Conservation (phyloP, 2,113 vertebrate species). For the Pelobates fuscus region DNA sequence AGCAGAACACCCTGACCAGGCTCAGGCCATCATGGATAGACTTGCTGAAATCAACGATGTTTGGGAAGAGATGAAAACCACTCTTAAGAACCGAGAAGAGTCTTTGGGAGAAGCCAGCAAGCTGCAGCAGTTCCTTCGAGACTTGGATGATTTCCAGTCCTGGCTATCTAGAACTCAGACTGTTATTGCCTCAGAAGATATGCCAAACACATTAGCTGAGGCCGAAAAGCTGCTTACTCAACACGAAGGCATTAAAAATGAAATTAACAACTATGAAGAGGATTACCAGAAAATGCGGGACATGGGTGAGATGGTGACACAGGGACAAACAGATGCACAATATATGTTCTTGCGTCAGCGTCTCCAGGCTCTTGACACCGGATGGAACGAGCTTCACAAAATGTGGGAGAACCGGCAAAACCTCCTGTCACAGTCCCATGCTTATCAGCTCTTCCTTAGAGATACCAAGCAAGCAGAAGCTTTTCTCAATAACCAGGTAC, state of each 20-base stretch:
- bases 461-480: conserved; percentile 97
- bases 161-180: conserved; percentile 97
- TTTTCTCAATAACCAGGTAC: conserved; percentile 98
- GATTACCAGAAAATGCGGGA: conserved; percentile 99
- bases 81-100: conserved; percentile 90
- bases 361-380: conserved; percentile 93
- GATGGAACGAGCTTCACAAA: conserved; percentile 98
- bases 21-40: conserved; percentile 85
- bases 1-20: conserved; percentile 91
- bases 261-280: conserved; percentile 96
- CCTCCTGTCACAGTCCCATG: conserved; percentile 94
- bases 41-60: conserved; percentile 88
- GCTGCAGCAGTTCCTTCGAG: conserved; percentile 95
- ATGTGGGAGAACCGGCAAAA: conserved; percentile 99
- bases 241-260: conserved; percentile 95
- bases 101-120: conserved; percentile 97
- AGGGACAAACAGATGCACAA: conserved; percentile 94
- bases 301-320: conserved; percentile 99
- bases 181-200: conserved; percentile 94
- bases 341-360: conserved; percentile 98
- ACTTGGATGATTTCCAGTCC: conserved; percentile 97
- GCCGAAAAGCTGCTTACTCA: conserved; percentile 96
- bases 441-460: conserved; percentile 93
- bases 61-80: conserved; percentile 97
- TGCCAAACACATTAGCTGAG: conserved; percentile 92